Percentiles rank a stretch among this genome's conserved stretches.
Evolutionary conservation across 2,888 invertebrate species (phyloP).

Genomic region (Zygaena filipendulae): DNA sequence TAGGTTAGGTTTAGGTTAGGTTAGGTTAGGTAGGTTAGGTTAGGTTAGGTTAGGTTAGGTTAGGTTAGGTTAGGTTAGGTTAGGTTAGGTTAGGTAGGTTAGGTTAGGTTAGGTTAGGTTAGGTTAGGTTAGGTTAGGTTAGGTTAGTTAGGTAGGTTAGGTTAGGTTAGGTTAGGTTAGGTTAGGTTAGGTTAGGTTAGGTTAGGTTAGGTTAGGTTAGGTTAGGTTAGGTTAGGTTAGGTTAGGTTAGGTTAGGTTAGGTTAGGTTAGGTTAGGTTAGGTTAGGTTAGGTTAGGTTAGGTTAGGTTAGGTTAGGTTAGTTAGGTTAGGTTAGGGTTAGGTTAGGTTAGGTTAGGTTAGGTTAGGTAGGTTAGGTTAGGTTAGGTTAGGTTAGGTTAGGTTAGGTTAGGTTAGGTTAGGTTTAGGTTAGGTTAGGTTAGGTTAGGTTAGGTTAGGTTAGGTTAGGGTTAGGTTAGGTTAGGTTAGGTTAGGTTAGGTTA

Average conservation of each 20-base stretch:
- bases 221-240: conserved; percentile 8
- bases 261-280: conserved; percentile 11
- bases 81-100: conserved; percentile 9
- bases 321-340: conserved; percentile 4
- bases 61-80: conserved; percentile 3
- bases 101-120: conserved; percentile 7
- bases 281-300: conserved; percentile 15
- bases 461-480: conserved; percentile 19
- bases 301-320: conserved; percentile 16
- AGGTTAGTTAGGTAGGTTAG: conserved; percentile 8
- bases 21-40: conserved; percentile 5
- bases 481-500: conserved; percentile 16
- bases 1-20: conserved; percentile 7
- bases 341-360: conserved; percentile 8
- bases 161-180: conserved; percentile 10
- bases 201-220: conserved; percentile 9
- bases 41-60: conserved; percentile 2
- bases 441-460: conserved; percentile 17
- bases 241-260: conserved; percentile 9
- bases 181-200: conserved; percentile 9
- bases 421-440: conserved; percentile 16
- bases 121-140: conserved; percentile 4
- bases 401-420: conserved; percentile 11
- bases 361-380: conserved; percentile 9
- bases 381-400: conserved; percentile 9